These are phyloP conservation scores for Argentina silus DNA, from an alignment of 2,797 vertebrate genomes.

Conservation along the genomic window DNA sequence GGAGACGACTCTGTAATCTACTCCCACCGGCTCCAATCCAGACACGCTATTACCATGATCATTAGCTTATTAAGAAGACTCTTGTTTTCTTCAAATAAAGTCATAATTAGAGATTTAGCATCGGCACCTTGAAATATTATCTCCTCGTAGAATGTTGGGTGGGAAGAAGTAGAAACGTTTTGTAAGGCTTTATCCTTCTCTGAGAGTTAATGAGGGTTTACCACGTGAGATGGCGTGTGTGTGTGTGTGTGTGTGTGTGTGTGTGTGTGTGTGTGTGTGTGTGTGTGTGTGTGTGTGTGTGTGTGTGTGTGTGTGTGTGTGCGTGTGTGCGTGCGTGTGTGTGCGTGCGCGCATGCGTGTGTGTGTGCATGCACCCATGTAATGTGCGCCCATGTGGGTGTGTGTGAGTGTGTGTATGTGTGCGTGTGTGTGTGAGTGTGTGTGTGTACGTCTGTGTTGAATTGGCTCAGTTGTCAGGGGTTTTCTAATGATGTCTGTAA, in stretches of 20 bases:
- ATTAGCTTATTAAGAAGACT: conserved; percentile 82
- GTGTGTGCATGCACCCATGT: conserved; percentile 23
- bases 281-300: conserved; percentile 4
- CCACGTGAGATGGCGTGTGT: too few species aligned
- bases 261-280: background rate
- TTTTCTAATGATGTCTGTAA: conserved; percentile 67
- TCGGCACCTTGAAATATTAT: conserved; percentile 76
- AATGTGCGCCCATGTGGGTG: too few species aligned
- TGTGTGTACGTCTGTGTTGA: conserved; percentile 25
- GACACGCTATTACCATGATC: conserved; percentile 80
- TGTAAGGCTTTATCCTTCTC: conserved; percentile 67
- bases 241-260: conserved; percentile 7
- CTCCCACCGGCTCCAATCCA: conserved; percentile 74
- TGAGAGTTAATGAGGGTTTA: conserved; percentile 77
- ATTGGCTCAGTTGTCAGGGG: conserved; percentile 16
- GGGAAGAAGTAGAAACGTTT: conserved; percentile 71
- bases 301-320: background rate
- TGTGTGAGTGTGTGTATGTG: background rate
- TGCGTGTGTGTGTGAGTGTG: conserved; percentile 5
- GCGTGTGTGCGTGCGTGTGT: conserved; percentile 69
- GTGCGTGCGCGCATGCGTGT: conserved; percentile 37
- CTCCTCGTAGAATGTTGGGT: conserved; percentile 74
- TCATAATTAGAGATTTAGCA: conserved; percentile 82
- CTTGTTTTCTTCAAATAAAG: conserved; percentile 85
- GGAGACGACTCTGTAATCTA: conserved; percentile 75